Conservation (phyloP, 2,888 invertebrate species). For the Agriopis leucophaearia region DNA sequence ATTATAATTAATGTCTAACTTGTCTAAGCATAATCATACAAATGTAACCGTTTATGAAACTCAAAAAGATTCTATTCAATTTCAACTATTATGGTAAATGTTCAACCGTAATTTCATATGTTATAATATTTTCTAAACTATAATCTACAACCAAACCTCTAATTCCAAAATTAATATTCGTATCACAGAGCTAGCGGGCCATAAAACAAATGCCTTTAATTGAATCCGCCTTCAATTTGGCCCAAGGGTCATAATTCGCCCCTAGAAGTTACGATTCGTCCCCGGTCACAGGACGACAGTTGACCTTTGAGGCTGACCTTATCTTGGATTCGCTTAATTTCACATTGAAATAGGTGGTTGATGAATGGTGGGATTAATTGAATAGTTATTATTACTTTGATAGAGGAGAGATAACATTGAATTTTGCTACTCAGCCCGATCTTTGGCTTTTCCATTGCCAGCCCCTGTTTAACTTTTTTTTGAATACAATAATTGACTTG, state of each 20-base stretch:
- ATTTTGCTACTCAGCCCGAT: too few species aligned
- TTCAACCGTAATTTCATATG: neutral
- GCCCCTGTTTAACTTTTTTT: too few species aligned
- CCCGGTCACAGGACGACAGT: slow-evolving; percentile 24
- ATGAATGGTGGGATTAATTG: slow-evolving; percentile 17
- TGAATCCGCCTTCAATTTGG: slow-evolving; percentile 48
- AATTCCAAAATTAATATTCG: slow-evolving; percentile 43
- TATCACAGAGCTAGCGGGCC: slow-evolving; percentile 44
- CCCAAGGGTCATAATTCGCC: slow-evolving; percentile 27
- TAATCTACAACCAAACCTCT: slow-evolving; percentile 11
- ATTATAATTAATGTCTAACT: too few species aligned
- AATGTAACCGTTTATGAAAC: too few species aligned
- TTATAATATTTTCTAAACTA: neutral
- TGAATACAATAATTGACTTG: too few species aligned
- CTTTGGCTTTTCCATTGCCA: too few species aligned
- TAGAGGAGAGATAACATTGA: neutral
- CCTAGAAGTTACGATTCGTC: slow-evolving; percentile 4
- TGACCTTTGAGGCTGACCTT: slow-evolving; percentile 33
- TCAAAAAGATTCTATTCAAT: too few species aligned
- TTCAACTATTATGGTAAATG: too few species aligned
- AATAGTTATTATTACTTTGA: neutral
- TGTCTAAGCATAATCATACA: too few species aligned
- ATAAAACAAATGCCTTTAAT: slow-evolving; percentile 47
- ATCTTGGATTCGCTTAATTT: slow-evolving; percentile 27
- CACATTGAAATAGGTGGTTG: slow-evolving; percentile 15